Base-by-base conservation (phyloP, 1,140 invertebrate genomes). In the Phortica variegata region DNA sequence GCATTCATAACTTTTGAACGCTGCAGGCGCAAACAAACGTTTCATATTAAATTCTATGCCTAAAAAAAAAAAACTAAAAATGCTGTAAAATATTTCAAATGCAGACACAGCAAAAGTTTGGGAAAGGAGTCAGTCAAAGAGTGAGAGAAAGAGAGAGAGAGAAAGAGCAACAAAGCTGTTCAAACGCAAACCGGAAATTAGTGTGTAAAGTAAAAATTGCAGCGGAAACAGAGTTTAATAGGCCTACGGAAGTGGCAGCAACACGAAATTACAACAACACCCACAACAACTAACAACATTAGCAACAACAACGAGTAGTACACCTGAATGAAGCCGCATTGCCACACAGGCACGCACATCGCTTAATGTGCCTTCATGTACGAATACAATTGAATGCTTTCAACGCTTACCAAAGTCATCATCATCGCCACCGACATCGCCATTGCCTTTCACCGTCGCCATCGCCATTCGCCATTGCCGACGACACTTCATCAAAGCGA, bases 171-270 rank as follows among this genome's bases (percentile, higher is more conserved):
- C 47, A 33, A 47, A 21, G 31, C 58, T 29, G 44, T 44, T 49
- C 55, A 45, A 40, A 17, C 47, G 21, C 55, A 53, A 45, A 44
- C 45, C 59, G 62, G 59, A 65, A 68, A 52, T 60, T 62, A 53
- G 66, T 60, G 62, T 60, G 49, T 48, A 32, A 45, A 49, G 50
- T 49, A 49, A 56, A 56, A 44, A 57, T 48, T 68, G 53, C 56
- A 58, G 43, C 47, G 62, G 59, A 66, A 68, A 66, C 66, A 45
- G 48, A 48, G 39, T 52, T 43, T 15, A 51, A 26, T 26, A 26
- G 10, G 23, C 23, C 23, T 26, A 26, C 23, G 23, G 23, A 26
- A 26, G 10, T 26, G 23, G 5, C n/a, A n/a, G n/a, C n/a, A n/a
- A n/a, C n/a, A n/a, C n/a, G n/a, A n/a, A n/a, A n/a, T n/a, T n/a